Evolutionary conservation across 2,797 vertebrate species (phyloP).

Genomic region (Characodon lateralis): DNA sequence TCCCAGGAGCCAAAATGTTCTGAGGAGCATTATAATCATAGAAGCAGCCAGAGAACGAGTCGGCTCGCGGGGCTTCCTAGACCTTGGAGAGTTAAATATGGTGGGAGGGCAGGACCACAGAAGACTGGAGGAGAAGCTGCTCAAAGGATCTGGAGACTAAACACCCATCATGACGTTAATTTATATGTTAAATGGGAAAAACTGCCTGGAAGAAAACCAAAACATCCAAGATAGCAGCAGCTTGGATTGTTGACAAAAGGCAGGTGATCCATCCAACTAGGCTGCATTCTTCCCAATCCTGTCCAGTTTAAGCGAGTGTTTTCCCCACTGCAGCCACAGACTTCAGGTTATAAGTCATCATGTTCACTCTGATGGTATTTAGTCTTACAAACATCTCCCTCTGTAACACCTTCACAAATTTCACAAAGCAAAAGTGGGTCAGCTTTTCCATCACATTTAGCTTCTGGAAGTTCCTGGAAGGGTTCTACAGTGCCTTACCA

Average conservation of each 20-base stretch:
- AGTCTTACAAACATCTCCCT: background rate
- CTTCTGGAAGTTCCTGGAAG: too few relatives aligned
- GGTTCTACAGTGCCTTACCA: too few relatives aligned
- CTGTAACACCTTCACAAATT: background rate
- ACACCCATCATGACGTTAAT: background rate
- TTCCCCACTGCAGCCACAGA: background rate
- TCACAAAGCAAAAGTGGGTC: background rate
- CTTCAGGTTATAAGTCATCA: background rate
- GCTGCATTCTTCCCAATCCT: background rate
- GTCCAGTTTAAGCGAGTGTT: background rate
- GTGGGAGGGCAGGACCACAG: background rate
- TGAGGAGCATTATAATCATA: background rate
- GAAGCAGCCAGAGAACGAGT: background rate
- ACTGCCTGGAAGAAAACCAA: background rate
- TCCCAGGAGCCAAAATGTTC: constrained; percentile 7
- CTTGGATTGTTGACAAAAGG: background rate
- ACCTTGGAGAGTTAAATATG: background rate
- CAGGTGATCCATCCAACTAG: background rate
- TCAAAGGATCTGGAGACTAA: background rate
- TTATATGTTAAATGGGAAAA: background rate
- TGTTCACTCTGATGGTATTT: too few relatives aligned
- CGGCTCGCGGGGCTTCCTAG: background rate
- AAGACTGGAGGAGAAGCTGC: background rate
- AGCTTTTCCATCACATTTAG: too few relatives aligned
- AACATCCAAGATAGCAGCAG: background rate